phyloP scores from a whole-genome alignment of 2,888 invertebrate genomes.

The Hypomecis punctinalis region DNA sequence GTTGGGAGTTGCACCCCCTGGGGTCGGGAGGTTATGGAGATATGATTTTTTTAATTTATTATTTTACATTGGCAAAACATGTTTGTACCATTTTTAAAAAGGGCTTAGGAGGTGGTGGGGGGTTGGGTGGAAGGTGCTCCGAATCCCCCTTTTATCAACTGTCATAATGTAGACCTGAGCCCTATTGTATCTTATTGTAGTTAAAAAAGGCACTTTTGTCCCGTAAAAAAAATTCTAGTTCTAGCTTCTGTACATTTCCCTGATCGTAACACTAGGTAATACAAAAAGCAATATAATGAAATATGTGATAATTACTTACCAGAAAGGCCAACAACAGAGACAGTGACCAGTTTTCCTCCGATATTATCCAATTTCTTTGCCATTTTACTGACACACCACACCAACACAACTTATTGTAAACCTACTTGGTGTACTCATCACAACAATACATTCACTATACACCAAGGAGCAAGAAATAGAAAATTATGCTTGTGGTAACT shows the following conservation, averaged over 20 bases:
- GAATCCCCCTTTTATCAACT: too few species aligned
- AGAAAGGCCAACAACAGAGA: slow-evolving; percentile 96
- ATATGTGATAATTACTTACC: slow-evolving; percentile 65
- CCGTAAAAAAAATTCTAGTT: too few species aligned
- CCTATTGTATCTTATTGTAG: too few species aligned
- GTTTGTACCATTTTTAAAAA: too few species aligned
- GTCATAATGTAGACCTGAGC: too few species aligned
- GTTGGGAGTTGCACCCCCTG: too few species aligned
- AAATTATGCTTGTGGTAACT: slow-evolving; percentile 45
- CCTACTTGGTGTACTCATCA: slow-evolving; percentile 73
- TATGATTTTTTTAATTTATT: too few species aligned
- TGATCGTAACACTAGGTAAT: neutral
- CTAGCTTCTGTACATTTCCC: neutral
- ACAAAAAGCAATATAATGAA: neutral
- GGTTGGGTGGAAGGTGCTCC: too few species aligned
- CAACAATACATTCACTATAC: slow-evolving; percentile 60
- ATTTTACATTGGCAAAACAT: too few species aligned
- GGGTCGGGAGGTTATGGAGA: too few species aligned
- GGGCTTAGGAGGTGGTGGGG: too few species aligned
- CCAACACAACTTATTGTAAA: slow-evolving; percentile 53
- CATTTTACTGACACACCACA: slow-evolving; percentile 81
- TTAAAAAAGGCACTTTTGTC: too few species aligned
- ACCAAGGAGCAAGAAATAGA: slow-evolving; percentile 46
- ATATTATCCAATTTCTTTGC: slow-evolving; percentile 89
- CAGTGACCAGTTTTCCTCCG: slow-evolving; percentile 90